Evolutionary conservation across 1,140 invertebrate genomes (phyloP).

Genomic region (honey bee (Apis mellifera)): DNA sequence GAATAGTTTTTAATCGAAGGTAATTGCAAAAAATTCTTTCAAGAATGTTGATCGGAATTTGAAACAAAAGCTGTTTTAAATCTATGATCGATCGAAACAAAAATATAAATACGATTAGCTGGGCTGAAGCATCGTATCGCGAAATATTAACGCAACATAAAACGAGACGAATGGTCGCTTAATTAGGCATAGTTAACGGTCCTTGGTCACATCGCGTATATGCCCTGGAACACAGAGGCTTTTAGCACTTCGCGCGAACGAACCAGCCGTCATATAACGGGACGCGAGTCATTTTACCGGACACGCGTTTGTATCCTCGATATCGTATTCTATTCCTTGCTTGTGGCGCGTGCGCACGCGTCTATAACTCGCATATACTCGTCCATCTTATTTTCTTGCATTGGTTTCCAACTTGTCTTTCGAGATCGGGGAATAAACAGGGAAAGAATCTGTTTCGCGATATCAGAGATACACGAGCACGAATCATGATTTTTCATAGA

Average conservation of each 20-base stretch:
- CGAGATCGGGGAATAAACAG: background rate
- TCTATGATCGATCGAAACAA: too few species aligned
- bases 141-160: background rate
- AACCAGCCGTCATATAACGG: slow-evolving; percentile 53
- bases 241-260: slow-evolving; percentile 48
- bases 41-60: too few species aligned
- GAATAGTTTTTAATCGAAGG: too few species aligned
- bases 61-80: too few species aligned
- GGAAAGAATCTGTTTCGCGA: background rate
- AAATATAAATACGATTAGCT: too few species aligned
- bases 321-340: slow-evolving; percentile 8
- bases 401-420: background rate
- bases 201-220: slow-evolving; percentile 42
- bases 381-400: background rate
- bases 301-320: slow-evolving; percentile 45
- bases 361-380: background rate
- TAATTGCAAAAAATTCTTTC: too few species aligned
- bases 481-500: background rate
- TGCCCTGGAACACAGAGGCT: slow-evolving; percentile 34
- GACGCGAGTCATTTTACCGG: slow-evolving; percentile 45
- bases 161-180: slow-evolving; percentile 34
- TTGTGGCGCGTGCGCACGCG: background rate
- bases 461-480: background rate
- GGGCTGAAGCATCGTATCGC: too few species aligned
- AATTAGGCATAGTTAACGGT: slow-evolving; percentile 58